Percentiles rank a stretch among this genome's conserved stretches.
Conservation (phyloP, 2,113 vertebrate genomes). For the Sylvilagus bachmani region DNA sequence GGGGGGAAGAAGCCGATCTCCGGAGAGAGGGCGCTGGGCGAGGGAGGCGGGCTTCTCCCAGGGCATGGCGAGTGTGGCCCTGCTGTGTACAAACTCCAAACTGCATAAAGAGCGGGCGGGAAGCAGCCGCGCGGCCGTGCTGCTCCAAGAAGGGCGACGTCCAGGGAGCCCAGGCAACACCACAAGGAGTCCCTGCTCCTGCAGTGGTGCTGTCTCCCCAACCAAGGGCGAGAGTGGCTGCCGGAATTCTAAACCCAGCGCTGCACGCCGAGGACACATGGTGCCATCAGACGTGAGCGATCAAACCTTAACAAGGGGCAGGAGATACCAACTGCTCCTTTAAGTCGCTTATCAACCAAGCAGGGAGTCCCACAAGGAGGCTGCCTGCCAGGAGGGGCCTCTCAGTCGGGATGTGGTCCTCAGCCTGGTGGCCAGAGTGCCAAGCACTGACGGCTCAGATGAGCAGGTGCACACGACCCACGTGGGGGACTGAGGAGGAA, state of each 20-base stretch:
- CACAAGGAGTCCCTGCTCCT: not conserved
- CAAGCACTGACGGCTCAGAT: not conserved
- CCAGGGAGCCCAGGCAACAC: not conserved
- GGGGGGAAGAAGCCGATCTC: not conserved
- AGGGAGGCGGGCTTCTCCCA: not conserved
- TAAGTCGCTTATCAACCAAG: not conserved
- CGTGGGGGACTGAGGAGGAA: not conserved
- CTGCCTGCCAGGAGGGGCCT: not conserved
- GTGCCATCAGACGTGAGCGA: not conserved
- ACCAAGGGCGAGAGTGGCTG: not conserved
- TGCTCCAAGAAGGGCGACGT: not conserved
- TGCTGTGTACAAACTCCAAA: not conserved
- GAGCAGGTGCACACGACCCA: not conserved
- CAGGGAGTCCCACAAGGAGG: not conserved
- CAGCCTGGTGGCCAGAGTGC: not conserved
- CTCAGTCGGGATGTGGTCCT: constrained; percentile 15
- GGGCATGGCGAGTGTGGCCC: not conserved
- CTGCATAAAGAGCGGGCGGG: not conserved
- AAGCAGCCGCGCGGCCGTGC: not conserved
- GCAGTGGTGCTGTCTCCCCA: not conserved
- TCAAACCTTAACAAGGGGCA: not conserved
- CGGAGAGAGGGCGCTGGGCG: not conserved
- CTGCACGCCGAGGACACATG: not conserved
- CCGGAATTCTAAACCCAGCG: constrained; percentile 6
- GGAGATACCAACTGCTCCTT: constrained; percentile 2